phyloP scores from a whole-genome alignment of 64 coral and sea anemone species.

The Stichodactyla mertensii region DNA sequence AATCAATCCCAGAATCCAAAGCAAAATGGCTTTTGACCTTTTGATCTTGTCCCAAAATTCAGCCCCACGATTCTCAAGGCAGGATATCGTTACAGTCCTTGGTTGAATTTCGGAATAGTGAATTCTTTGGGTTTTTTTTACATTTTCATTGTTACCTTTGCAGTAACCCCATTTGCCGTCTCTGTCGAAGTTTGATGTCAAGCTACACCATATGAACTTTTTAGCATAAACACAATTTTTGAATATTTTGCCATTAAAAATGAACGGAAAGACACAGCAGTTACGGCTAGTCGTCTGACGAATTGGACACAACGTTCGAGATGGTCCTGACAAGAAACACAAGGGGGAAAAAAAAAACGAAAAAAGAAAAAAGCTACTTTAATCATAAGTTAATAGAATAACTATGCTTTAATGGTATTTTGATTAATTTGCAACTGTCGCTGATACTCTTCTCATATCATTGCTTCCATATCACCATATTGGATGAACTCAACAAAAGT shows the following conservation, averaged over 20 bases:
- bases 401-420: neutral
- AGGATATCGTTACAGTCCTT: too few relatives aligned
- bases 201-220: neutral
- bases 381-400: neutral
- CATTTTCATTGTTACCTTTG: neutral
- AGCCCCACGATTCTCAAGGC: too few relatives aligned
- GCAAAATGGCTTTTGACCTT: too few relatives aligned
- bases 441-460: neutral
- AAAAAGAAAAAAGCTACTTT: neutral
- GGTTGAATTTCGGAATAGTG: too few relatives aligned
- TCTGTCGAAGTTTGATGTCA: neutral
- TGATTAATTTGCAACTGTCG: neutral
- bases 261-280: constrained; percentile 45
- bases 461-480: neutral
- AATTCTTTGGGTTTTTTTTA: too few relatives aligned
- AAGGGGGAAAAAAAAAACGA: neutral
- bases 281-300: constrained; percentile 5
- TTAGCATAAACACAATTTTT: neutral
- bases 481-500: neutral
- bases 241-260: neutral
- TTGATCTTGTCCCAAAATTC: too few relatives aligned
- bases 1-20: too few relatives aligned
- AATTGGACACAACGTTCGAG: neutral
- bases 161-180: neutral
- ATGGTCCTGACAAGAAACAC: constrained; percentile 15